Conservation (phyloP, 2,797 vertebrate genomes). For the Hipposideros larvatus region DNA sequence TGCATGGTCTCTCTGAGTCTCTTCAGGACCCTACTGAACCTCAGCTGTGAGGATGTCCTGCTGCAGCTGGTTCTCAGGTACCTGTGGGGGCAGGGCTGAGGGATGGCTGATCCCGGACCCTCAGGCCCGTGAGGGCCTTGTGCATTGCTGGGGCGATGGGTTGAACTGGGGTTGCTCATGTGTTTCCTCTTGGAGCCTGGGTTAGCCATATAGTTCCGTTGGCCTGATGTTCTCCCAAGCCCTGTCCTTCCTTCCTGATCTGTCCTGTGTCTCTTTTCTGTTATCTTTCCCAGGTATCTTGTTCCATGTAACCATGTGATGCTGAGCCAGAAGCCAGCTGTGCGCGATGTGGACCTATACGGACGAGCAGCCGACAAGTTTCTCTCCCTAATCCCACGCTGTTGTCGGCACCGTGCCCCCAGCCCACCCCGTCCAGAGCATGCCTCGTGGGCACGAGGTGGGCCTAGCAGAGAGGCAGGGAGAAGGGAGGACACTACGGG, state of each 20-base stretch:
- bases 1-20: conserved; percentile 99
- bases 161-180: conserved; percentile 19
- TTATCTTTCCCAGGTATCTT: conserved; percentile 92
- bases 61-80: conserved; percentile 98
- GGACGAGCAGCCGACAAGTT: conserved; percentile 96
- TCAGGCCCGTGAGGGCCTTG: background rate
- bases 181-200: conserved; percentile 9
- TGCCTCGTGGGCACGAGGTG: conserved; percentile 94
- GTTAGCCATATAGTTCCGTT: conserved; percentile 47
- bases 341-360: conserved; percentile 96
- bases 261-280: background rate
- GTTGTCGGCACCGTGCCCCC: conserved; percentile 91
- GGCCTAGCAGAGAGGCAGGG: conserved; percentile 80
- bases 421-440: conserved; percentile 89
- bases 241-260: conserved; percentile 27
- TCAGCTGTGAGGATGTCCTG: conserved; percentile 98
- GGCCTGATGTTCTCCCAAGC: background rate
- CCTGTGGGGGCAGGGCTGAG: background rate
- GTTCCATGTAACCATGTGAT: conserved; percentile 98
- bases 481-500: conserved; percentile 79
- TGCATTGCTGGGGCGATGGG: conserved; percentile 27
- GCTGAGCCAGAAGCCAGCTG: conserved; percentile 97
- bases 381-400: conserved; percentile 96
- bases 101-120: conserved; percentile 48
- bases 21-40: conserved; percentile 96